Conservation (phyloP, 2,113 vertebrate genomes). For the Campylorhamphus procurvoides region DNA sequence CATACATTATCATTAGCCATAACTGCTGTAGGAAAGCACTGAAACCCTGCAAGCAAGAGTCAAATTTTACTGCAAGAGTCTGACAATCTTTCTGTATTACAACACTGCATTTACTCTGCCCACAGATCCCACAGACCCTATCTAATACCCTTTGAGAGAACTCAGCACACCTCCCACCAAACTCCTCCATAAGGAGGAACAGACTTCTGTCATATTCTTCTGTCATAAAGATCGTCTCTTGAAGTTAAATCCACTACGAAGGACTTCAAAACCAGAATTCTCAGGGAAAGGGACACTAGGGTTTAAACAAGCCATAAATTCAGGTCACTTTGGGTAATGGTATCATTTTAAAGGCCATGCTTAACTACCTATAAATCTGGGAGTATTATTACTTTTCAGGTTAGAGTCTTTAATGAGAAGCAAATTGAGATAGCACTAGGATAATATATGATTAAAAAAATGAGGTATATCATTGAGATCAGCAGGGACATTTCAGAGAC, state of each 20-base stretch:
- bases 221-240: background rate
- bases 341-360: background rate
- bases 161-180: background rate
- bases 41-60: background rate
- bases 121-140: accelerated
- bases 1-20: background rate
- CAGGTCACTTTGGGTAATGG: background rate
- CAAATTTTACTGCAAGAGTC: background rate
- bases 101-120: background rate
- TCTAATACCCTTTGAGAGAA: background rate
- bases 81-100: background rate
- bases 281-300: background rate
- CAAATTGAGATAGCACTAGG: background rate
- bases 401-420: background rate
- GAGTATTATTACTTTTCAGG: background rate
- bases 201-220: background rate
- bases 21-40: background rate
- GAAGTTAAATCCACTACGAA: background rate
- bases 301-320: background rate
- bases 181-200: background rate
- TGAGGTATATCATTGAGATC: background rate
- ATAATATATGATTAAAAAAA: conserved; percentile 1
- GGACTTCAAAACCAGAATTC: background rate
- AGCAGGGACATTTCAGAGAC: background rate
- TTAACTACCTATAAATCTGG: background rate